Evolutionary conservation across 2,797 vertebrate species (phyloP).

Genomic region (Clarias fuscus): DNA sequence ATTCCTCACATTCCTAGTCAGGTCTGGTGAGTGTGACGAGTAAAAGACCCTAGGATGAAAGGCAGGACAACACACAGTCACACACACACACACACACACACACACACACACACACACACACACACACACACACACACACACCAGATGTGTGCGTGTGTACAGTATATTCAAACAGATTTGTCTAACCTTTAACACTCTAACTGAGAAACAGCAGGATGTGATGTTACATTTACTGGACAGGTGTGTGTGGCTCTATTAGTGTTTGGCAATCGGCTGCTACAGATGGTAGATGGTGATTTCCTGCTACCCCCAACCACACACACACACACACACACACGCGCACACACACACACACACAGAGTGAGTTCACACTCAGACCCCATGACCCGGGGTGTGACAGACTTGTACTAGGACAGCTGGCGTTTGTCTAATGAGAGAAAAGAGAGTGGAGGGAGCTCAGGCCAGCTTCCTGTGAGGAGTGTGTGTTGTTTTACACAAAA

Average conservation of each 20-base stretch:
- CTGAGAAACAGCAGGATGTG: not conserved
- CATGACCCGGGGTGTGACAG: constrained; percentile 26
- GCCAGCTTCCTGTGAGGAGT: not conserved
- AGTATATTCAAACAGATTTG: not conserved
- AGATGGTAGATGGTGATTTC: constrained; percentile 27
- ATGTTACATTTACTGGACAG: not conserved
- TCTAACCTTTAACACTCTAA: not conserved
- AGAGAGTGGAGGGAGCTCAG: not conserved
- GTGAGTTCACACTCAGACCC: constrained; percentile 20
- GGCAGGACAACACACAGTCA: not conserved
- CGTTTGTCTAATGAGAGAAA: not conserved
- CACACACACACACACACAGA: not conserved
- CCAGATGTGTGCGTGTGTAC: not conserved
- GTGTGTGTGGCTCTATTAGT: constrained; percentile 7
- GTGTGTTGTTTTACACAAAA: not conserved
- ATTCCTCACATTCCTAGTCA: constrained; percentile 52
- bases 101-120: not conserved
- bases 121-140: constrained; percentile 3
- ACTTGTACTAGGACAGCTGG: constrained; percentile 39
- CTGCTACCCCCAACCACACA: not conserved
- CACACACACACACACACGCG: constrained; percentile 9
- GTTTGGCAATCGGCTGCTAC: constrained; percentile 1
- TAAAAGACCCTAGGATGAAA: constrained; percentile 14
- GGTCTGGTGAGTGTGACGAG: constrained; percentile 40
- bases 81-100: constrained; percentile 1